A percentile compares a stretch with the other conserved stretches of the same genome.
These are phyloP conservation scores for Heliothis virescens DNA, from an alignment of 1,140 invertebrate genomes.

Conservation along the genomic window DNA sequence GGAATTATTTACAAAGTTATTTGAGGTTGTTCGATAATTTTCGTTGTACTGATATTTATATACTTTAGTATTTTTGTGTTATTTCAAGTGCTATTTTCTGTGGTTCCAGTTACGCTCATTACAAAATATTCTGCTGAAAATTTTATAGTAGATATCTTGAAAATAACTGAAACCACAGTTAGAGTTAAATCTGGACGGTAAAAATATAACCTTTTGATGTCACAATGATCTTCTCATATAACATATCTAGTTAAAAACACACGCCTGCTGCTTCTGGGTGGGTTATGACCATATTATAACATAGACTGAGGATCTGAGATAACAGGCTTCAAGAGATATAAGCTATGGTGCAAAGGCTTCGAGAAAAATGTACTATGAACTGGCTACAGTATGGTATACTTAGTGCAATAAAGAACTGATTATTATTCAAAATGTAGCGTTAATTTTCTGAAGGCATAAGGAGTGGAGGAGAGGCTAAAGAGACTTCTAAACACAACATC, in stretches of 20 bases:
- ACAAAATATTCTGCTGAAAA: not conserved
- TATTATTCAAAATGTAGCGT: too few species aligned
- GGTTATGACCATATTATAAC: conserved; percentile 14
- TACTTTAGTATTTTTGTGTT: too few species aligned
- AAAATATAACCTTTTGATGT: too few species aligned
- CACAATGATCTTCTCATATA: not conserved
- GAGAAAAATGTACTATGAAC: not conserved
- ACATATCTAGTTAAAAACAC: conserved; percentile 20
- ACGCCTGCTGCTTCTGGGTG: not conserved
- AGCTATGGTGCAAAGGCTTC: not conserved
- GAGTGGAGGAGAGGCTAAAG: too few species aligned
- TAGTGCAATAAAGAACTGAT: too few species aligned
- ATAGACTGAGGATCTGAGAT: not conserved
- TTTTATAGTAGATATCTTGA: too few species aligned
- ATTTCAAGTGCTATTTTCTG: not conserved
- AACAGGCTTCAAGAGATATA: not conserved
- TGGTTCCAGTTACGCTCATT: too few species aligned
- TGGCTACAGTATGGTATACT: too few species aligned
- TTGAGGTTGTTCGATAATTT: not conserved
- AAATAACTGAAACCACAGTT: too few species aligned
- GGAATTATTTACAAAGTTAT: conserved; percentile 44
- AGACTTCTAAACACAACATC: too few species aligned
- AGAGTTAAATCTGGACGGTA: too few species aligned
- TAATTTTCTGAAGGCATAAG: too few species aligned
- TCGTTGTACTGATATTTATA: not conserved